Percentiles rank a stretch among this genome's conserved stretches.
phyloP scores from a whole-genome alignment of 2,113 vertebrate genomes.

The Thryonomys swinderianus region DNA sequence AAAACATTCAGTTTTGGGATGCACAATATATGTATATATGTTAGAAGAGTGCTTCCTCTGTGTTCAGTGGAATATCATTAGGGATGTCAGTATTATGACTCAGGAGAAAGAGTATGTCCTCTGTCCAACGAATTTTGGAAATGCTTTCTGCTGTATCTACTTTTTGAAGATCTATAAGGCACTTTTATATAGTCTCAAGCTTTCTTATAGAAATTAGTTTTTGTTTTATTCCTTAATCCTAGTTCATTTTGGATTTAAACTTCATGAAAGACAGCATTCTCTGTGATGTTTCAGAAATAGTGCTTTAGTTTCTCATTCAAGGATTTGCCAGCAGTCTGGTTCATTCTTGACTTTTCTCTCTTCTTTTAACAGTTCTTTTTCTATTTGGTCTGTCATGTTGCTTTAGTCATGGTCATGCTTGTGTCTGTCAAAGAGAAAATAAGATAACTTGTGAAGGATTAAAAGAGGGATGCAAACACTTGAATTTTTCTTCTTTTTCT shows the following conservation, averaged over 20 bases:
- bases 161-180: neutral
- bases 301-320: neutral
- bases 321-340: neutral
- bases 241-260: neutral
- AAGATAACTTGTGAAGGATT: neutral
- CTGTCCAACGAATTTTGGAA: neutral
- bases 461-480: neutral
- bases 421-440: neutral
- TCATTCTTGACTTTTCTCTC: neutral
- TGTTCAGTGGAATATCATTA: neutral
- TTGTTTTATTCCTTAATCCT: neutral
- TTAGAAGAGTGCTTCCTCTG: neutral
- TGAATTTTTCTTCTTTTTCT: conserved; percentile 29
- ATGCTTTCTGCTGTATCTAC: neutral
- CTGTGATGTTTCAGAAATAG: neutral
- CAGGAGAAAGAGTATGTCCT: neutral
- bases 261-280: neutral
- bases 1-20: neutral
- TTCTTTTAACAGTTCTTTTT: conserved; percentile 24
- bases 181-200: neutral
- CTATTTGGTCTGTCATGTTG: neutral
- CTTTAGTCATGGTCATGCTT: conserved; percentile 7
- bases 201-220: neutral
- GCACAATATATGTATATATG: neutral
- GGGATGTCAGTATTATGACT: neutral